A percentile compares a stretch with the other conserved stretches of the same genome.
Conservation (phyloP, 2,888 invertebrate species). For the Esperia sulphurella region DNA sequence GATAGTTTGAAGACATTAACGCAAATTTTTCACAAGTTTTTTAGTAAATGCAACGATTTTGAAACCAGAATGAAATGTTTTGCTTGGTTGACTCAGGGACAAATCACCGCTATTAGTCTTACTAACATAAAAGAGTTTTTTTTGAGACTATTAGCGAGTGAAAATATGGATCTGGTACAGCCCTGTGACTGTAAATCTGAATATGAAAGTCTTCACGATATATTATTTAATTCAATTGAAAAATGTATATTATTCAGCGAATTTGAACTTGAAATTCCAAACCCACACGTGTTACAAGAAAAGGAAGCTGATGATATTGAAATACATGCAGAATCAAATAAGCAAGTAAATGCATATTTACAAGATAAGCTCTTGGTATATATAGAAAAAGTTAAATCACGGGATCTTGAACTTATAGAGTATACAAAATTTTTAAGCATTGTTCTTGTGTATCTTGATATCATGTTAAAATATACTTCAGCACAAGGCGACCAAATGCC, state of each 20-base stretch:
- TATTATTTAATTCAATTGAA: slow-evolving; percentile 48
- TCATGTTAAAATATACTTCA: slow-evolving; percentile 36
- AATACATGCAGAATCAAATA: slow-evolving; percentile 31
- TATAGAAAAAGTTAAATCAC: slow-evolving; percentile 21
- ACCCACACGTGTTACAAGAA: neutral
- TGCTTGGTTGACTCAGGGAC: slow-evolving; percentile 47
- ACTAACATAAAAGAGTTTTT: slow-evolving; percentile 36
- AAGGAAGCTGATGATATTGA: slow-evolving; percentile 19
- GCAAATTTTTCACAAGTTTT: slow-evolving; percentile 47
- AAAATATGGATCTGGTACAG: slow-evolving; percentile 31
- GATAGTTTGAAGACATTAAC: slow-evolving; percentile 50
- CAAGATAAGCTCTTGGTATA: slow-evolving; percentile 22
- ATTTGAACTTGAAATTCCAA: slow-evolving; percentile 44
- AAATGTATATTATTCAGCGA: slow-evolving; percentile 55
- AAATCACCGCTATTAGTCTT: slow-evolving; percentile 28
- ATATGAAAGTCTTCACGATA: slow-evolving; percentile 31
- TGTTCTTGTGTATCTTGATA: slow-evolving; percentile 40
- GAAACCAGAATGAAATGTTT: slow-evolving; percentile 45
- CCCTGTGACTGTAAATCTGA: slow-evolving; percentile 7
- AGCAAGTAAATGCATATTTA: slow-evolving; percentile 31
- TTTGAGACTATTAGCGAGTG: slow-evolving; percentile 46
- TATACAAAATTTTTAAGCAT: slow-evolving; percentile 36
- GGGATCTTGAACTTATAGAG: slow-evolving; percentile 27
- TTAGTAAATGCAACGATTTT: slow-evolving; percentile 47
- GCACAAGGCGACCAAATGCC: slow-evolving; percentile 27